Conservation (phyloP, 1,140 invertebrate species). For the Oryctes rhinoceros region DNA sequence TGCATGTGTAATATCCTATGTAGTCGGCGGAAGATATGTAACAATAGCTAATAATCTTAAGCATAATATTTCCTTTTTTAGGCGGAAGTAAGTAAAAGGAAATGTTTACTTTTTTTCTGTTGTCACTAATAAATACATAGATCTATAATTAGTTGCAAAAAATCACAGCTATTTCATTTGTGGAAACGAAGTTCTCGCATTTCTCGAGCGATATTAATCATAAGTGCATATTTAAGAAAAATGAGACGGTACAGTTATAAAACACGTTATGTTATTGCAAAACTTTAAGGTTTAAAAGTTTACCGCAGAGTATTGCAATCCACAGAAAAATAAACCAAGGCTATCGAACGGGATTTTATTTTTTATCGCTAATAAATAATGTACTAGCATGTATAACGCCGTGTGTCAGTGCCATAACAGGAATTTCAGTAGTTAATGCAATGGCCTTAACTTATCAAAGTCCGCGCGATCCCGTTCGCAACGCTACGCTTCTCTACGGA, state of each 20-base stretch:
- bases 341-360: slow-evolving; percentile 32
- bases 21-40: no score
- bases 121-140: no score
- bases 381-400: slow-evolving; percentile 5
- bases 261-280: background rate
- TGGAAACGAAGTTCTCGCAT: background rate
- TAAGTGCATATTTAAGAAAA: slow-evolving; percentile 3
- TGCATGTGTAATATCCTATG: no score
- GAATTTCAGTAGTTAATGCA: slow-evolving; percentile 25
- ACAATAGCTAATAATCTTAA: no score
- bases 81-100: no score
- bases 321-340: slow-evolving; percentile 32
- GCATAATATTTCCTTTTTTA: no score
- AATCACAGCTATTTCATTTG: background rate
- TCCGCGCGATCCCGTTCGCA: background rate
- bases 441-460: slow-evolving; percentile 36
- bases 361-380: slow-evolving; percentile 29
- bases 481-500: slow-evolving; percentile 12
- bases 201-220: slow-evolving; percentile 2
- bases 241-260: slow-evolving; percentile 10
- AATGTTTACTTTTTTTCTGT: no score
- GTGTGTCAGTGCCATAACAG: slow-evolving; percentile 28
- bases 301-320: slow-evolving; percentile 32
- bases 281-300: slow-evolving; percentile 27
- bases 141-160: background rate